Base-by-base conservation (phyloP, 1,140 invertebrate species). In the Plectus sambesii region DNA sequence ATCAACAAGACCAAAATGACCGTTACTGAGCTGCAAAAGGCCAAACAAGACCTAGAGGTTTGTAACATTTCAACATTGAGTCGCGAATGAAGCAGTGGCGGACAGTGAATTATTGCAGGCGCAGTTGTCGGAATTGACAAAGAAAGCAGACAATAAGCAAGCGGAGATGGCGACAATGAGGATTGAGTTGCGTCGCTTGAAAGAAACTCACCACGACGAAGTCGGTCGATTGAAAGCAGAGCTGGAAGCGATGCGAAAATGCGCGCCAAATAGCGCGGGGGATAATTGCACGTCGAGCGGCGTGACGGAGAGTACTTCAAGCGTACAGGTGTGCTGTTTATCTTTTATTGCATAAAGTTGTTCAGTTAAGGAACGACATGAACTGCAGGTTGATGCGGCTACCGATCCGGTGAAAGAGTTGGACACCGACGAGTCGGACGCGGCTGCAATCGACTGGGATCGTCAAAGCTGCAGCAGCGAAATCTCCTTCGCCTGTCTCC, bases 401-500 rank as follows among this genome's bases (percentile, higher is more conserved):
- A 20, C 19, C 25, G 37, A 4, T 42, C 46, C 5, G 8, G n/a
- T 5, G 46, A 48, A 25, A n/a, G 12, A 20, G n/a, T 6, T 4
- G n/a, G 30, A 17, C 30, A 12, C 17, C 30, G 44, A 19, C 45
- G 49, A 19, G 49, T 35, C 19, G n/a, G 23, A 39, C 30, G 26
- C 29, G 29, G 27, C 38, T n/a, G 51, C 56, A 5, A 81, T 82
- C 2, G 84, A 86, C 55, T 88, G 85, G 85, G 85, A 87, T 61
- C 85, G 85, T 66, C 81, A 84, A 63, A 82, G 81, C 44, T 85
- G 82, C 22, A 76, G 83, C 20, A 85, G 84, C 65, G 85, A 89
- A 70, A 80, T 88, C 12, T 88, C 86, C 6, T 84, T 90, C 44
- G 84, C 85, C 2, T 88, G 86, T 70, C 74, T 92, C 30, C 87